These are phyloP conservation scores for Eriocheir sinensis DNA, from an alignment of 1,140 invertebrate genomes.

Conservation along the genomic window DNA sequence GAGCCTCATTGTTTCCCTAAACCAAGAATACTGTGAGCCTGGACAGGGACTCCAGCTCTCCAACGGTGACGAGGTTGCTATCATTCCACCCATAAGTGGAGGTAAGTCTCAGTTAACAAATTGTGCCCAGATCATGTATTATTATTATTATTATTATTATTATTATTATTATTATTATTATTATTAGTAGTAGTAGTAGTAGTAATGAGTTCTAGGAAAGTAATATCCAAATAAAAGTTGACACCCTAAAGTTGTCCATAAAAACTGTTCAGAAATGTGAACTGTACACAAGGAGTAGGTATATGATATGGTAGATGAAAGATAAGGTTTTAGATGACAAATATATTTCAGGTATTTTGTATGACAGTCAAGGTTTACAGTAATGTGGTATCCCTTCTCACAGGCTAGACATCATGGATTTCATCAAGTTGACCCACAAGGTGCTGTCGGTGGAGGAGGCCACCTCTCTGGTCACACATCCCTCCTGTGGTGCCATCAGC, in stretches of 20 bases:
- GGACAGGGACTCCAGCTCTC: constrained; percentile 64
- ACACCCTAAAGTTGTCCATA: too few relatives aligned
- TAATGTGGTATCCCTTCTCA: not conserved
- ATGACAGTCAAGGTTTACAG: not conserved
- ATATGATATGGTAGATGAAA: not conserved
- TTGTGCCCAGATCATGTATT: not conserved
- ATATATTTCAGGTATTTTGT: not conserved
- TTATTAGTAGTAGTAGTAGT: too few relatives aligned
- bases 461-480: constrained; percentile 57
- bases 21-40: constrained; percentile 77
- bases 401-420: constrained; percentile 65
- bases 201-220: too few relatives aligned
- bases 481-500: constrained; percentile 91
- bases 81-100: constrained; percentile 79
- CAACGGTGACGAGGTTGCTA: constrained; percentile 78
- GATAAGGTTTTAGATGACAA: too few relatives aligned
- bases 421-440: constrained; percentile 69
- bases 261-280: too few relatives aligned
- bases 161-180: too few relatives aligned
- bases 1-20: constrained; percentile 76
- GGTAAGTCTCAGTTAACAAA: constrained; percentile 66
- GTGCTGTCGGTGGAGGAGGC: constrained; percentile 73
- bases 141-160: not conserved
- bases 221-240: too few relatives aligned
- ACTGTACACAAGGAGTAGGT: too few relatives aligned